phyloP scores from a whole-genome alignment of 2,113 vertebrate species.

The Sylvilagus bachmani region DNA sequence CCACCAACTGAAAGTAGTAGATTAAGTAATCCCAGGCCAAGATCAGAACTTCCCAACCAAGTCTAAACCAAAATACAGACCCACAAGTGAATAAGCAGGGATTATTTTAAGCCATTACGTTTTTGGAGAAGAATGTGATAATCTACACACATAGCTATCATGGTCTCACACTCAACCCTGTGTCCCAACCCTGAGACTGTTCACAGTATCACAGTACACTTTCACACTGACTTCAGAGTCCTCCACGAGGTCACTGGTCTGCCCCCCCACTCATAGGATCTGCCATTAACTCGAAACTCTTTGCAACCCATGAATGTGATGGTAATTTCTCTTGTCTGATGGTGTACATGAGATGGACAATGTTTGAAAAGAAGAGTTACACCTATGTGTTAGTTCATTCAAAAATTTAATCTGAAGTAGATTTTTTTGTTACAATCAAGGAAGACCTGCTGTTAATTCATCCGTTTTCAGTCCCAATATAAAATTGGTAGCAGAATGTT shows the following conservation, averaged over 20 bases:
- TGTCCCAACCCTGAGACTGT: too few relatives aligned
- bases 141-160: rapidly evolving
- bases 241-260: not conserved
- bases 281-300: not conserved
- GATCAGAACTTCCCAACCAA: not conserved
- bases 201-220: rapidly evolving
- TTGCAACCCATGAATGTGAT: not conserved
- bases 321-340: not conserved
- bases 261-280: not conserved
- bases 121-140: not conserved
- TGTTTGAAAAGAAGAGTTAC: not conserved
- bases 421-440: not conserved
- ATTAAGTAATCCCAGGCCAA: not conserved
- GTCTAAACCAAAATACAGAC: not conserved
- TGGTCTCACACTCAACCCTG: rapidly evolving
- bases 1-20: not conserved
- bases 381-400: not conserved
- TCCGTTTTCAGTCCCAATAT: rapidly evolving
- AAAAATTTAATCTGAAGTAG: not conserved
- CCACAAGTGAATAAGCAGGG: not conserved
- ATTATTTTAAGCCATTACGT: not conserved
- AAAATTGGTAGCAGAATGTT: not conserved
- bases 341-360: not conserved
- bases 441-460: not conserved
- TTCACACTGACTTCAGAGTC: not conserved